Base-by-base conservation (phyloP, 2,888 invertebrate species). In the Coleophora deauratella region DNA sequence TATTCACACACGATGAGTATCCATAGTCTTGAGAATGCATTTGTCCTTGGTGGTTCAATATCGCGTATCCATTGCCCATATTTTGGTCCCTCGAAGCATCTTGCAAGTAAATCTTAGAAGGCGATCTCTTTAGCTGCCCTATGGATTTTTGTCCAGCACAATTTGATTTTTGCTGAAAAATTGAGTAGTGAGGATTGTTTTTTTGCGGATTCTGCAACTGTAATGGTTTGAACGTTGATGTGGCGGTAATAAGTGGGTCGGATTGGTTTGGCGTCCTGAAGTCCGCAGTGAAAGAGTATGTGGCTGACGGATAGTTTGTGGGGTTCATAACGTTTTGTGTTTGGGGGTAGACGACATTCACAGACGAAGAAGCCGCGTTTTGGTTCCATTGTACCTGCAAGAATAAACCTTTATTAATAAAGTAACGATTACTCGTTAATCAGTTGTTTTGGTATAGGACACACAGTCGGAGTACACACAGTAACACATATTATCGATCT, bases 211-310 rank as follows among this genome's bases (percentile, higher is more conserved):
- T 80, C 42, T 86, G 72, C 35, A 88, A 69, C 11, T 87, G 72
- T 0, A 89, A 62, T 0, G 89, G 88, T 58, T 90, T 88, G 59
- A 90, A 89, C 9, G 88, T 84, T 0, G 86, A 85, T 0, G 81
- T 69, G 1, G 88, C 85, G 0, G 87, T 84, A 33, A 89, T 81
- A 10, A 88, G 62, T 0, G 89, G 87, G 13, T 87, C 84, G 8
- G 89, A 87, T 55, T 88, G 88, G 60, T 69, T 81, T 0, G 91
- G 90, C 0, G 93, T 81, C 31, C 94, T 79, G 68, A 94, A 93
- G 71, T 94, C 94, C 0, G 94, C 93, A 2, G 94, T 94, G 71
- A 94, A 93, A 35, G 93, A 93, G 60, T 94, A 94, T 0, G 93
- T 93, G 27, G 93, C 90, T 34, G 91, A 91, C 0, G 89, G 87